Evolutionary conservation across 2,888 invertebrate genomes (phyloP).

Genomic region (Theretra japonica): DNA sequence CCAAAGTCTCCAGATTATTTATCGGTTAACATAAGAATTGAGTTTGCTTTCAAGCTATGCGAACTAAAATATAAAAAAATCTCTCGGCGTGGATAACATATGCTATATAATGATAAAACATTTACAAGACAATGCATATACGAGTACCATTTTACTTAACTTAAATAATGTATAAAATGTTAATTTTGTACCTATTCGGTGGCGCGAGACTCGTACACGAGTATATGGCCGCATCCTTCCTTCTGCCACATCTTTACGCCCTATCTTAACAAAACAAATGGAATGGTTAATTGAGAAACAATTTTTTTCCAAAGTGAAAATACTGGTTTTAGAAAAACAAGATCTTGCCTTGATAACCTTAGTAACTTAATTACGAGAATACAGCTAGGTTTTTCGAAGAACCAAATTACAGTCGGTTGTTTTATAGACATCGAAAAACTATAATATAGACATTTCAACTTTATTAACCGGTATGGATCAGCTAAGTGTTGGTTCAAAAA

Average conservation of each 20-base stretch:
- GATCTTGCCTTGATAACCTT: slow-evolving; percentile 36
- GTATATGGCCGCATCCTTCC: slow-evolving; percentile 23
- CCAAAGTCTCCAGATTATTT: neutral
- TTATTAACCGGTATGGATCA: slow-evolving; percentile 38
- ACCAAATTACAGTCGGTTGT: slow-evolving; percentile 36
- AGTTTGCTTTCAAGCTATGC: neutral
- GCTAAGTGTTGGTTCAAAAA: slow-evolving; percentile 36
- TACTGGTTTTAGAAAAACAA: slow-evolving; percentile 34
- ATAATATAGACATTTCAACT: slow-evolving; percentile 40
- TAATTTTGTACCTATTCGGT: slow-evolving; percentile 39
- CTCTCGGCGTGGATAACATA: neutral
- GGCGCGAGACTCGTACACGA: slow-evolving; percentile 38
- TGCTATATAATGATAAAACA: slow-evolving; percentile 34
- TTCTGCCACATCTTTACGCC: slow-evolving; percentile 30
- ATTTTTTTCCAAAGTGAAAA: slow-evolving; percentile 28
- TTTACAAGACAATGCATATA: slow-evolving; percentile 32
- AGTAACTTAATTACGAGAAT: slow-evolving; percentile 31
- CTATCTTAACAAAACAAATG: slow-evolving; percentile 33
- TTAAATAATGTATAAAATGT: slow-evolving; percentile 29
- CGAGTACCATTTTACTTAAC: neutral
- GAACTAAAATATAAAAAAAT: neutral
- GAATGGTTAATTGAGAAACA: slow-evolving; percentile 37
- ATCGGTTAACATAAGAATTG: neutral
- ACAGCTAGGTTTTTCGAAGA: slow-evolving; percentile 39
- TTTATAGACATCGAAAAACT: slow-evolving; percentile 48